Base-by-base conservation (phyloP, 2,888 invertebrate genomes). In the Eumacrocentrus americanus region DNA sequence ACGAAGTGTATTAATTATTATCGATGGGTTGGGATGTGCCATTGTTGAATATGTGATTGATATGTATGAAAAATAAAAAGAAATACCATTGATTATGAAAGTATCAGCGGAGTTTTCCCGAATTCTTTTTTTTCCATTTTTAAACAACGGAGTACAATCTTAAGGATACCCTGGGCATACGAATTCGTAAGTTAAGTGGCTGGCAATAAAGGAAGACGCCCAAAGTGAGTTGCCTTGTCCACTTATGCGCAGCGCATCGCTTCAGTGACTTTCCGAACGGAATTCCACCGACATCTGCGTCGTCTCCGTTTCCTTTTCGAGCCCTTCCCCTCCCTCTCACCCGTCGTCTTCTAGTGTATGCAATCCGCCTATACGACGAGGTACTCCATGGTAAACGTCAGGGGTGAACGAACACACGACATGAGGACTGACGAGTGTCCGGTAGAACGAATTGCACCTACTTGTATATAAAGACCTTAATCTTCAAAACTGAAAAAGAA, bases 211-310 rank as follows among this genome's bases (percentile, higher is more conserved):
- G 79, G 75, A 78, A 75, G 75, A 73, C 70, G 70, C 69, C 65
- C 72, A 69, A 75, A 80, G 80, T 79, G 78, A 74, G 74, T 79
- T 79, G 77, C 73, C 79, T 75, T 79, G 80, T 80, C 77, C 79
- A 76, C 78, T 80, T 80, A 79, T 79, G 75, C 78, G 76, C 73
- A 69, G 70, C 72, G 77, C 70, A 65, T 67, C 77, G 79, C 76
- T 78, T 74, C 74, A 78, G 79, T 77, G 76, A 78, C 70, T 77
- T 74, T 71, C 70, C 75, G 73, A 79, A 77, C 78, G 76, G 76
- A 76, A 78, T 78, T 79, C 75, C 75, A 75, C 75, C 71, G 74
- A 77, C 79, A 79, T 80, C 79, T 79, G 80, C 77, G 74, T 72
- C 71, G 72, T 67, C 67, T 60, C 64, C 72, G 70, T 71, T 74